Evolutionary conservation across 2,797 vertebrate genomes (phyloP).

Genomic region (Oreonectes daqikongensis): DNA sequence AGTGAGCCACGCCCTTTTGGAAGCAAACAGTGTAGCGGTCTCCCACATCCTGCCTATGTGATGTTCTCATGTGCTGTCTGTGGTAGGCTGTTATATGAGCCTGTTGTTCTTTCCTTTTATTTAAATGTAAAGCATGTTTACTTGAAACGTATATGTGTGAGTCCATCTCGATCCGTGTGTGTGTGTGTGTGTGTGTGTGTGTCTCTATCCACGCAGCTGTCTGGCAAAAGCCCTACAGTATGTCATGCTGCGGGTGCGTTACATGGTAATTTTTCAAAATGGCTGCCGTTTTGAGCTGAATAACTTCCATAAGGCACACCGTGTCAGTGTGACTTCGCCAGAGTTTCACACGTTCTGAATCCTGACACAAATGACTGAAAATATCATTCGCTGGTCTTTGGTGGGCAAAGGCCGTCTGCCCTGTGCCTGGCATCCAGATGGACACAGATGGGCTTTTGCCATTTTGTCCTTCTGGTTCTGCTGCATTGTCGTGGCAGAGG

Average conservation of each 20-base stretch:
- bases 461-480: slow-evolving; percentile 28
- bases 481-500: slow-evolving; percentile 9
- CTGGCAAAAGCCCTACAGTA: neutral
- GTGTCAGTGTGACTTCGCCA: slow-evolving; percentile 3
- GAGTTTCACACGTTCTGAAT: slow-evolving; percentile 5
- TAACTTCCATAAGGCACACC: neutral
- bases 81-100: slow-evolving; percentile 1
- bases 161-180: neutral
- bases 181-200: too few relatives aligned
- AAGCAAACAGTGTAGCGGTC: neutral
- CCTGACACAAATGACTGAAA: slow-evolving; percentile 27
- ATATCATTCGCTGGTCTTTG: slow-evolving; percentile 35
- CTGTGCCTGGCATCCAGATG: slow-evolving; percentile 43
- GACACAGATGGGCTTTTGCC: slow-evolving; percentile 53
- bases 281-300: slow-evolving; percentile 5
- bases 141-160: neutral
- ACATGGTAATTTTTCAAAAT: slow-evolving; percentile 24
- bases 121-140: neutral
- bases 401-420: slow-evolving; percentile 41
- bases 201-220: slow-evolving; percentile 13
- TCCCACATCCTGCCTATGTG: too few relatives aligned
- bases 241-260: slow-evolving; percentile 3
- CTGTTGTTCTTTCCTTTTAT: slow-evolving; percentile 7
- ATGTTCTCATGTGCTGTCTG: neutral
- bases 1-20: neutral